phyloP scores from a whole-genome alignment of 2,797 vertebrate genomes.

The Alosa sapidissima region DNA sequence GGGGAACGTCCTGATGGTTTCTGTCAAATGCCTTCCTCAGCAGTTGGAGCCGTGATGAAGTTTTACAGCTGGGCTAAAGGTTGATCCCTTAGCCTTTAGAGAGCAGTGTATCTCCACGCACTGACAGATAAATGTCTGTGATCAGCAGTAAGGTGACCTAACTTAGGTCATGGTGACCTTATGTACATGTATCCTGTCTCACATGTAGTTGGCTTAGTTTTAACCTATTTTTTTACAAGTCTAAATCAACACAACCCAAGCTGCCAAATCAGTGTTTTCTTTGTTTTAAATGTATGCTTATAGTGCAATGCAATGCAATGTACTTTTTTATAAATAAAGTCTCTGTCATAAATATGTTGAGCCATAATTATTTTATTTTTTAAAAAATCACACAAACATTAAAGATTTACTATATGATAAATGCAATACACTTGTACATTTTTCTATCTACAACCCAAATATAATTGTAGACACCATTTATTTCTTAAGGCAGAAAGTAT shows the following conservation, averaged over 20 bases:
- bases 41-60: not conserved
- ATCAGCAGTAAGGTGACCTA: not conserved
- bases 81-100: not conserved
- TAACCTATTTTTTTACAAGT: not conserved
- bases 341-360: not conserved
- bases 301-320: not conserved
- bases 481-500: constrained; percentile 49
- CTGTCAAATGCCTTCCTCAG: constrained; percentile 24
- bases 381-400: not conserved
- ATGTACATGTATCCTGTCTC: not conserved
- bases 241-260: not conserved
- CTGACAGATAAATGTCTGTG: not conserved
- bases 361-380: not conserved
- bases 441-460: not conserved
- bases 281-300: not conserved
- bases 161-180: not conserved
- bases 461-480: not conserved
- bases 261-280: not conserved
- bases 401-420: not conserved
- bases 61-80: constrained; percentile 50
- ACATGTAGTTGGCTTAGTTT: not conserved
- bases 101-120: not conserved
- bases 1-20: constrained; percentile 56
- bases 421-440: not conserved
- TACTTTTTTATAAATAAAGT: not conserved